phyloP scores from a whole-genome alignment of 2,113 vertebrate genomes.

The Capricornis sumatraensis region DNA sequence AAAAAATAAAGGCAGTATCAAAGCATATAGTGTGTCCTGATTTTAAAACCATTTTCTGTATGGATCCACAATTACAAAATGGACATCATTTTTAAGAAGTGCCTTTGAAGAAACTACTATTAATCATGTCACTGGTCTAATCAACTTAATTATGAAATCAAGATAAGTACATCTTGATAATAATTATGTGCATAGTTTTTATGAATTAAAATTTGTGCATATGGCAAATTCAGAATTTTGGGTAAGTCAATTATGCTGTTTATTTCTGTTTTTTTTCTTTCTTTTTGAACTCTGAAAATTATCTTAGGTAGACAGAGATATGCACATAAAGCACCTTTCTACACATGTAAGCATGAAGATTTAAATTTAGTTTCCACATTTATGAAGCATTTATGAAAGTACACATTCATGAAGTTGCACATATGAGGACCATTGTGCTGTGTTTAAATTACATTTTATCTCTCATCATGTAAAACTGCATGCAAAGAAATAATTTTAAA shows the following conservation, averaged over 20 bases:
- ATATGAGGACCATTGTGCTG: not conserved
- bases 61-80: not conserved
- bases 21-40: not conserved
- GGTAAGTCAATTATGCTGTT: not conserved
- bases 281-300: not conserved
- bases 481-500: not conserved
- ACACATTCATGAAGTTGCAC: not conserved
- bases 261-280: not conserved
- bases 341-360: not conserved
- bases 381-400: not conserved
- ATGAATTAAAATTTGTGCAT: not conserved
- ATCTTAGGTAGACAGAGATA: not conserved
- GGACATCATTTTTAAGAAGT: not conserved
- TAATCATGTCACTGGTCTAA: not conserved
- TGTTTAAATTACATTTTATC: not conserved
- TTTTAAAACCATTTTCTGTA: not conserved
- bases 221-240: not conserved
- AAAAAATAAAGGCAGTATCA: not conserved
- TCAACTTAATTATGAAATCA: not conserved
- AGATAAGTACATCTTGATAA: not conserved
- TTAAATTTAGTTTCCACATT: not conserved
- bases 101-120: not conserved
- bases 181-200: constrained; percentile 2
- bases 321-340: not conserved
- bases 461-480: not conserved